These are phyloP conservation scores for Oxyura jamaicensis DNA, from an alignment of 2,113 vertebrate genomes.

Conservation along the genomic window DNA sequence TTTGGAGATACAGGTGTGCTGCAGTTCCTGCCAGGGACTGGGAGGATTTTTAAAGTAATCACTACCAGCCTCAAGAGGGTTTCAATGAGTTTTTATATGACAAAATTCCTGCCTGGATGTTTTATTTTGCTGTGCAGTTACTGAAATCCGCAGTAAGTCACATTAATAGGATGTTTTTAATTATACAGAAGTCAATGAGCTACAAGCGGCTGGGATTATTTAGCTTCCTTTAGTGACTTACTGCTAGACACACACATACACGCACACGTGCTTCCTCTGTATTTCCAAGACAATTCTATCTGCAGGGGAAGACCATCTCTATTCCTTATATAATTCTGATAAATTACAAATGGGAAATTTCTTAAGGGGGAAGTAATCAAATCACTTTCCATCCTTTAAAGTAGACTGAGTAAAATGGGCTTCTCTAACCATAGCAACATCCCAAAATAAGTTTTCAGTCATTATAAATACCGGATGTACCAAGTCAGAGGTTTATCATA, in stretches of 20 bases:
- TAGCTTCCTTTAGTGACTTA: neutral
- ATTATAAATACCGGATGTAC: neutral
- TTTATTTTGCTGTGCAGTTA: neutral
- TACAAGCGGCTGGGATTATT: neutral
- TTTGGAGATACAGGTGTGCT: neutral
- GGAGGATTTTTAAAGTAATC: neutral
- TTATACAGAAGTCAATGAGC: neutral
- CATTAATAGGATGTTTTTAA: neutral
- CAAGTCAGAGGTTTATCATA: neutral
- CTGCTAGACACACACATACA: neutral
- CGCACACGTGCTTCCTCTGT: neutral
- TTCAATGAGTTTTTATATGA: neutral
- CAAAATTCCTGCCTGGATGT: neutral
- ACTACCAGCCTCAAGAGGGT: neutral
- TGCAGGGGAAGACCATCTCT: neutral
- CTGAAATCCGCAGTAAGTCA: neutral
- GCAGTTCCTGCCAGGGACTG: rapidly evolving
- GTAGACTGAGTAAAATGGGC: neutral
- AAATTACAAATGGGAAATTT: neutral
- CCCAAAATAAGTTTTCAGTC: conserved; percentile 27
- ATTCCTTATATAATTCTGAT: neutral
- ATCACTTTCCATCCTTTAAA: neutral
- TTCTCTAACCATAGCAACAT: neutral
- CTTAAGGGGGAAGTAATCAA: neutral
- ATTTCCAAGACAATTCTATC: conserved; percentile 31